These are phyloP conservation scores for Sabellastarte sp. DNA, from an alignment of 2,888 invertebrate species.

Conservation along the genomic window DNA sequence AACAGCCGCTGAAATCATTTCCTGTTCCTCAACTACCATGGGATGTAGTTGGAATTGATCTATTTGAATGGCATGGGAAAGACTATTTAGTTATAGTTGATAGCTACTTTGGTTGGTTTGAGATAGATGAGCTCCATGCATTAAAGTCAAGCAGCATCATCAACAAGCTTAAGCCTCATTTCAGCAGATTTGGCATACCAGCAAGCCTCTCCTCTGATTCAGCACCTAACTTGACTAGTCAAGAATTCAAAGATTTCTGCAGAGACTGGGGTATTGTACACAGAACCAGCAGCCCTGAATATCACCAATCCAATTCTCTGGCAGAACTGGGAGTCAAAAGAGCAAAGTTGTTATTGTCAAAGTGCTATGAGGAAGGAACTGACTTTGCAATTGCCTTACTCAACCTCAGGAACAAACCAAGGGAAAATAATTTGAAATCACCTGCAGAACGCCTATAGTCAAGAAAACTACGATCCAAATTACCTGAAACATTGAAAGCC, in stretches of 20 bases:
- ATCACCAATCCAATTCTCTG: too few species aligned
- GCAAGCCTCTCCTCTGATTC: background rate
- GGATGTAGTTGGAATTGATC: slow-evolving; percentile 27
- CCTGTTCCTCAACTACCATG: slow-evolving; percentile 26
- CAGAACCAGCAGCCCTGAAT: background rate
- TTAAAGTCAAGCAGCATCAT: slow-evolving; percentile 21
- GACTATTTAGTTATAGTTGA: slow-evolving; percentile 29
- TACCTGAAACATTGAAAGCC: background rate
- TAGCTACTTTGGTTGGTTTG: slow-evolving; percentile 23
- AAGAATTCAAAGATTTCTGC: slow-evolving; percentile 4
- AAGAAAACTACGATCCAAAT: background rate
- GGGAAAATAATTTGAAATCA: background rate
- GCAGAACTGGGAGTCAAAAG: background rate
- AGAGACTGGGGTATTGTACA: background rate
- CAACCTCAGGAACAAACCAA: background rate
- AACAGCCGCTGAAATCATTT: slow-evolving; percentile 14
- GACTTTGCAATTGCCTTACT: background rate
- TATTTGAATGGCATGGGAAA: slow-evolving; percentile 21
- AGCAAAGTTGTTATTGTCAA: too few species aligned
- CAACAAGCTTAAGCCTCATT: background rate
- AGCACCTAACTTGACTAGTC: background rate
- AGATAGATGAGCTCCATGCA: slow-evolving; percentile 21
- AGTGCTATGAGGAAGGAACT: slow-evolving; percentile 2
- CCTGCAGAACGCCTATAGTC: background rate
- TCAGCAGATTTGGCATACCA: background rate